Evolutionary conservation across 2,888 invertebrate species (phyloP).

Genomic region (Cataglyphis rosenhaueri): DNA sequence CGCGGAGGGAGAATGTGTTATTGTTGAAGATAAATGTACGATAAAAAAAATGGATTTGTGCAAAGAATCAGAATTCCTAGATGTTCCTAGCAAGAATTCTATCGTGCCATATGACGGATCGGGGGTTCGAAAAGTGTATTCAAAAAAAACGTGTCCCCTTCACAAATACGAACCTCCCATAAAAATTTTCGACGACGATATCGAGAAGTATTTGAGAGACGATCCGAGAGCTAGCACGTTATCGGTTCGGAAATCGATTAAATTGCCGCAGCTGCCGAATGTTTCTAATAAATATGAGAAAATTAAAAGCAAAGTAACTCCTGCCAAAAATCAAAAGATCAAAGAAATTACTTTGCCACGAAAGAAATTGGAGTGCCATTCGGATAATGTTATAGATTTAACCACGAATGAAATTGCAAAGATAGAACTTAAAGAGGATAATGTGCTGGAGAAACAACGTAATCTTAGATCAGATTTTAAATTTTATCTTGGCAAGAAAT

Average conservation of each 20-base stretch:
- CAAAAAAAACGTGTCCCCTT: conserved; percentile 62
- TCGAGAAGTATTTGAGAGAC: conserved; percentile 59
- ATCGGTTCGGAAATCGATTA: conserved; percentile 21
- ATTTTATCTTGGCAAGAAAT: not conserved
- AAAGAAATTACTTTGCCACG: not conserved
- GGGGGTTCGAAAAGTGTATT: conserved; percentile 50
- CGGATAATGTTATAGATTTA: conserved; percentile 17
- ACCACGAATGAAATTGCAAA: not conserved
- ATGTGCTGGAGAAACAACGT: not conserved
- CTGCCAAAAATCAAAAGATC: not conserved
- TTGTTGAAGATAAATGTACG: conserved; percentile 13
- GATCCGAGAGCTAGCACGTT: conserved; percentile 37
- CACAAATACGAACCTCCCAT: conserved; percentile 59
- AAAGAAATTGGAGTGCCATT: not conserved
- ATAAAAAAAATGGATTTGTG: not conserved
- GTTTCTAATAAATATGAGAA: conserved; percentile 15
- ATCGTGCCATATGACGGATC: conserved; percentile 34
- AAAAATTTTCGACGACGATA: conserved; percentile 68
- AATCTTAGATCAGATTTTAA: not conserved
- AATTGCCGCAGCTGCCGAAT: conserved; percentile 28
- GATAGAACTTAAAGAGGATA: not conserved
- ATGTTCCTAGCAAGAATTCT: conserved; percentile 33
- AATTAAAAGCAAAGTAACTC: not conserved
- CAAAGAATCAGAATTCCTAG: not conserved
- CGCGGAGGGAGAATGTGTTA: conserved; percentile 5